Percentiles rank a stretch among this genome's conserved stretches.
Conservation (phyloP, 1,140 invertebrate genomes). For the Aphelinus certus region DNA sequence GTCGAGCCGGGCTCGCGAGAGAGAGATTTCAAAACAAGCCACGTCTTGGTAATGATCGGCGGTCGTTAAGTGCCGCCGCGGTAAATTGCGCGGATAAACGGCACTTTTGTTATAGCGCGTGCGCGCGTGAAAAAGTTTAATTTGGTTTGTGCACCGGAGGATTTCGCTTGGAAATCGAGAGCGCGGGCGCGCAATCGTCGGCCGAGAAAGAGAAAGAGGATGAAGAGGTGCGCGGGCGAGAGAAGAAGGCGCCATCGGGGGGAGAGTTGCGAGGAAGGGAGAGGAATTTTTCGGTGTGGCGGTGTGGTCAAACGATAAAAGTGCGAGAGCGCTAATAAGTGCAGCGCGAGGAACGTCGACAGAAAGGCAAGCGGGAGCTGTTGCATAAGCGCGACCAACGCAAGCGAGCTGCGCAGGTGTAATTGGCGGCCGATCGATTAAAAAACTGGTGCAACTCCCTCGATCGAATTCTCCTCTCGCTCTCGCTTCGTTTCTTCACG, state of each 20-base stretch:
- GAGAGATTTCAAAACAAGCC: too few relatives aligned
- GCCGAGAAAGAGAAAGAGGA: neutral
- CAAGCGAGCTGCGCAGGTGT: neutral
- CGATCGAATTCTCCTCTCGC: neutral
- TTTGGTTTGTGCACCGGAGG: too few relatives aligned
- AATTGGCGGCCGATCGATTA: conserved; percentile 9
- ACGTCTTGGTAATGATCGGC: too few relatives aligned
- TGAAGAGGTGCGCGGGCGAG: neutral
- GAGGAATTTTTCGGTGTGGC: neutral
- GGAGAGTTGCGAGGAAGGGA: neutral
- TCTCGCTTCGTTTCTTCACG: neutral
- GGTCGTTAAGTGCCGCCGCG: too few relatives aligned
- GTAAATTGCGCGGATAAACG: too few relatives aligned
- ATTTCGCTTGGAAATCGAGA: neutral
- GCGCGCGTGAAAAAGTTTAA: neutral
- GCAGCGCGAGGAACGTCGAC: too few relatives aligned
- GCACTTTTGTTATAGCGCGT: too few relatives aligned
- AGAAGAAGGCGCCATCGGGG: conserved; percentile 2
- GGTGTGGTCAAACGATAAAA: conserved; percentile 12
- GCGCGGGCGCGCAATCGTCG: neutral
- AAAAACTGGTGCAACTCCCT: conserved; percentile 25
- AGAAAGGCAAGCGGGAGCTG: too few relatives aligned
- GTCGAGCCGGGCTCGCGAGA: too few relatives aligned
- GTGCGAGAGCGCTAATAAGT: conserved; percentile 24
- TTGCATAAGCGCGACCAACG: too few relatives aligned